Conservation (phyloP, 35 echinoderm and acorn worm species). For the Stichopus chloronotus region DNA sequence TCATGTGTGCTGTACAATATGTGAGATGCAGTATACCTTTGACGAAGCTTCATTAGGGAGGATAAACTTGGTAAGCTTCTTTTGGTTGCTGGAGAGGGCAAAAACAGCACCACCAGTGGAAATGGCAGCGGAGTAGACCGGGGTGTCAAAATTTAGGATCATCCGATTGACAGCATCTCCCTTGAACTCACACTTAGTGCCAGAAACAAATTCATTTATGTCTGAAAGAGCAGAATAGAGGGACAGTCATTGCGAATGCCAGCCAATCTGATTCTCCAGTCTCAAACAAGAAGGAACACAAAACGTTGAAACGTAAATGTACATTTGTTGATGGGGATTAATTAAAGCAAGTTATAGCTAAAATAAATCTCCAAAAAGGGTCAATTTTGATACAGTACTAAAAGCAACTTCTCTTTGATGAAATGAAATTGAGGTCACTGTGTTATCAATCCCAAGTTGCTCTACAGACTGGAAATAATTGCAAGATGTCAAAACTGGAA, state of each 20-base stretch:
- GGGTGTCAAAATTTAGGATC: constrained; percentile 63
- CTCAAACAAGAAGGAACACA: too few relatives aligned
- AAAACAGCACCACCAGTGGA: constrained; percentile 66
- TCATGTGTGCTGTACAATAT: too few relatives aligned
- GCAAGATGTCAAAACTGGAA: too few relatives aligned
- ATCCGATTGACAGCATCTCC: constrained; percentile 83
- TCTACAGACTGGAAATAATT: too few relatives aligned
- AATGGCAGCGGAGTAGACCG: constrained; percentile 75
- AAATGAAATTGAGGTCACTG: too few relatives aligned
- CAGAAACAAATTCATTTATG: constrained; percentile 62
- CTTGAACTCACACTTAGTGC: constrained; percentile 85
- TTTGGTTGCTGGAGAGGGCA: constrained; percentile 73
- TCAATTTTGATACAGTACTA: too few relatives aligned
- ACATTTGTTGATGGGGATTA: too few relatives aligned
- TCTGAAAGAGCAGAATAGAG: constrained; percentile 41
- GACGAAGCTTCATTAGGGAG: constrained; percentile 82
- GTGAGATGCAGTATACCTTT: constrained; percentile 63
- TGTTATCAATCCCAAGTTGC: too few relatives aligned
- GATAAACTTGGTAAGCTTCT: constrained; percentile 77
- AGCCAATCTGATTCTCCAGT: neutral
- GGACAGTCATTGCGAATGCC: neutral
- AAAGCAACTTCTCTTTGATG: too few relatives aligned
- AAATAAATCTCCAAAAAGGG: too few relatives aligned
- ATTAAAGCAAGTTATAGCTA: too few relatives aligned
- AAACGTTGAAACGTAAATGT: too few relatives aligned